Evolutionary conservation across 2,888 invertebrate genomes (phyloP), one percentile per base, ranked within the genome.

Genomic region (Conomelus anceps): DNA sequence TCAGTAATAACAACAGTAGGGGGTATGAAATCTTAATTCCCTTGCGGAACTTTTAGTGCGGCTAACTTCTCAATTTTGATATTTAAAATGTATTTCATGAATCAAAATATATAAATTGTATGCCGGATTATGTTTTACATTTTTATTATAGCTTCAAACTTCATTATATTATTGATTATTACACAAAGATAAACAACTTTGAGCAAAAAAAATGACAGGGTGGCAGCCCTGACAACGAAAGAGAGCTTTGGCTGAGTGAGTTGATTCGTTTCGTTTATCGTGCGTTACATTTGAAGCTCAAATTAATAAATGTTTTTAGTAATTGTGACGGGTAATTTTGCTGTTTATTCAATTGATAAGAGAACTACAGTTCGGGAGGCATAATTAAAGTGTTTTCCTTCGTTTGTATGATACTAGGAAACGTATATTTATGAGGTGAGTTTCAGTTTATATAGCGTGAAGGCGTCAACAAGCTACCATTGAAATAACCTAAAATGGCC

Each of bases 401-500:
- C 1, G n/a, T 9, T 63, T 63, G n/a, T 63, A n/a, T 7, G 3
- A n/a, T n/a, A 4, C n/a, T 3, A 13, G n/a, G 63, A n/a, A 63
- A 20, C 63, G 13, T n/a, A n/a, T n/a, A 7, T 63, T 63, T 63
- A 63, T 63, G 63, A 63, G 63, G 63, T 63, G n/a, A 63, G 63
- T 63, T 1, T 3, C n/a, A n/a, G n/a, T n/a, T n/a, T n/a, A n/a
- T n/a, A n/a, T n/a, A 63, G 63, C 63, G n/a, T 63, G 63, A 63
- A 63, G 63, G 63, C 63, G 63, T 63, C 63, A 63, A 63, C 63
- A 63, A 63, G 63, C 63, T 1, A 63, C 63, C 63, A 63, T 63
- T 63, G 86, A 86, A 86, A 26, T 86, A 86, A 86, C 86, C 86
- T 86, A 86, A 86, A 86, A 86, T 86, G 86, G 86, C 86, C 86